Conservation (phyloP, 2,113 vertebrate species). For the Propithecus coquereli region DNA sequence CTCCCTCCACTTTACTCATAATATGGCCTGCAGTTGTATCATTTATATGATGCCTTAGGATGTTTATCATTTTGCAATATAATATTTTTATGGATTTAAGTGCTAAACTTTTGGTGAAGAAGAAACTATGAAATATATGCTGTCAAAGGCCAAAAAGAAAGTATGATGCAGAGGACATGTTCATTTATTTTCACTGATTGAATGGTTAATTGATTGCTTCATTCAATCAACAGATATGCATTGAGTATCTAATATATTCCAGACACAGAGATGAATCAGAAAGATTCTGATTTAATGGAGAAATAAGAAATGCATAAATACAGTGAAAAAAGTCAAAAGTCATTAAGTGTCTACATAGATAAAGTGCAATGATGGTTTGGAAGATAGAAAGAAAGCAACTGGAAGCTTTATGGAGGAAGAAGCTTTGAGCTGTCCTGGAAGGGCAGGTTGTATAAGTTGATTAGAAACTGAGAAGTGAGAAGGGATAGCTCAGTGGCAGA, state of each 20-base stretch:
- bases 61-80: neutral
- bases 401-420: neutral
- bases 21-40: neutral
- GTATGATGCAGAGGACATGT: neutral
- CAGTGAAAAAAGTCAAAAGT: neutral
- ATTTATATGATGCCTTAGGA: neutral
- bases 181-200: conserved; percentile 7
- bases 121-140: conserved; percentile 3
- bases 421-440: neutral
- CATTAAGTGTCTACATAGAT: neutral
- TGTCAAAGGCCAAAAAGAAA: neutral
- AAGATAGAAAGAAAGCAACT: neutral
- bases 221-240: neutral
- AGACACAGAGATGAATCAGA: neutral
- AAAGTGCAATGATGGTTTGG: neutral
- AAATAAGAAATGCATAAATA: neutral
- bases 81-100: neutral
- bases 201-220: neutral
- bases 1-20: neutral
- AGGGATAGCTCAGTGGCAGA: neutral
- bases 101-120: neutral
- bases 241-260: neutral
- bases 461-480: neutral
- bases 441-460: neutral
- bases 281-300: conserved; percentile 4